Base-by-base conservation (phyloP, 2,113 vertebrate genomes). In the Saguinus imperator region DNA sequence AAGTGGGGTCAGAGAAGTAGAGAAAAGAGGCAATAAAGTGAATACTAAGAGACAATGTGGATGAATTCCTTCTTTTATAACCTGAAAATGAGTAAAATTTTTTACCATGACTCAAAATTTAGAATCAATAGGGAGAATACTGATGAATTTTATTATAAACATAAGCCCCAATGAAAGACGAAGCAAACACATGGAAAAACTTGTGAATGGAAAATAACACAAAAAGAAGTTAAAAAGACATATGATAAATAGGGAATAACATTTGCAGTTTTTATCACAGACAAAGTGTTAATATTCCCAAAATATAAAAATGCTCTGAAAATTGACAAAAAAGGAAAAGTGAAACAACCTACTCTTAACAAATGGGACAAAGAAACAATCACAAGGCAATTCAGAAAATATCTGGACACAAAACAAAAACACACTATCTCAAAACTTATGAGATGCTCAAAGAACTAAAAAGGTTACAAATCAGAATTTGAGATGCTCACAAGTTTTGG, bases 21-120 rank as follows among this genome's bases (percentile, higher is more conserved):
- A 75, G 2, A 79, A 29, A 76, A 45, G 45, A 68, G 5, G 37
- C 45, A 80, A 68, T 8, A 61, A 61, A 40, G 32, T 57, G 14
- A 89, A 14, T 82, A 52, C 37, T 32, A 37, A 83, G 85, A 84
- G 43, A 94, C 70, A 95, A 37, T 70, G 18, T 40, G 40, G 45
- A 23, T 81, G 21, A 70, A 91, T 89, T 87, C 11, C 89, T 92
- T 90, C 11, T 80, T 95, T 92, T 79, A 45, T 86, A 57, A 68
- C 48, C 18, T 50, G 6, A 13, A 61, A 82, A 12, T 66, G 21
- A 76, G 45, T 70, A 85, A 94, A 96, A 85, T 21, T 81, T 85
- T 79, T 23, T 32, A 72, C 2, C 10, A 45, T 50, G 5, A 68
- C 64, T 88, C 43, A 81, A 76, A 89, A 82, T 80, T 23, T 90